Evolutionary conservation across 92 coral and sea anemone species (phyloP), one percentile per base, ranked within the genome.

Genomic region (Umimayanthus chanpuru): DNA sequence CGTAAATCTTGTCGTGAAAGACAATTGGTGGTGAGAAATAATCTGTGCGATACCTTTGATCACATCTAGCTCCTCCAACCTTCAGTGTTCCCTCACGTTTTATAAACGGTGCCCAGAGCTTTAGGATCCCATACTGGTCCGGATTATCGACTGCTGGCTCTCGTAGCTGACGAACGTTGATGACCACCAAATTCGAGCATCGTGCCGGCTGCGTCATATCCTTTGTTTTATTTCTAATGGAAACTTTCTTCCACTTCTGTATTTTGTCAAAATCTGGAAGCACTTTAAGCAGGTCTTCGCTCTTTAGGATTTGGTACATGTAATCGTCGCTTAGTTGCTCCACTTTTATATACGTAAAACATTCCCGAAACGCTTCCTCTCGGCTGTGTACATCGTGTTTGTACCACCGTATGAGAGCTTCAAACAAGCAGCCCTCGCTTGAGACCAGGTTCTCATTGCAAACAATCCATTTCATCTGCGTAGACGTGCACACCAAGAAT

Each of bases 21-120:
- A 77, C 81, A 25, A 77, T 41, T 77, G 81, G 81, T 9, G 81
- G 81, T 43, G 81, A 77, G 26, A 77, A 77, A 2, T 77, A 77
- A 43, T 77, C 81, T 18, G 81, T 47, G 28, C 81, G 81, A 16
- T 77, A 77, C 28, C 81, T 43, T n/a, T 77, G 81, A 43, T 77
- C 81, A 47, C 81, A 77, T 25, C 81, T 21, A 3, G 56, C 26
- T 9, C 32, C 81, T n/a, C 32, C 61, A 25, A 77, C 81, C 5
- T 77, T 58, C 14, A 77, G 58, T 43, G 1, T 77, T 77, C 53
- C 32, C 39, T 77, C 81, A 25, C 53, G 53, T 40, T 43, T 10
- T 39, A 44, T 43, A 39, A 77, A 77, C 32, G 81, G 81, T 44
- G 53, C 29, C 81, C 81, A 77, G 53, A 77, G 11, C 6, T 15